Conservation (phyloP, 2,888 invertebrate genomes). For the Ptychoptera albimana region DNA sequence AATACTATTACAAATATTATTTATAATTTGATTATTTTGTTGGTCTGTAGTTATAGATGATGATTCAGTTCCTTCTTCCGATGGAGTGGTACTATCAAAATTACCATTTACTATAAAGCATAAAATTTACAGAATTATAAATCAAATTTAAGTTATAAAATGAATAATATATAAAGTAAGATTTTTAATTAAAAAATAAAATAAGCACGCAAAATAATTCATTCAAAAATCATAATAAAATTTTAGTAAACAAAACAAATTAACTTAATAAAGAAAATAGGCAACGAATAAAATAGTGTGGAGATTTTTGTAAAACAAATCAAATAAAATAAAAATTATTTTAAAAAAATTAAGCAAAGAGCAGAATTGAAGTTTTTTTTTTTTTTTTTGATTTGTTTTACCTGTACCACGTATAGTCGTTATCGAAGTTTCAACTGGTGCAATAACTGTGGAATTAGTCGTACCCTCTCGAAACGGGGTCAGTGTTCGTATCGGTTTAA, state of each 20-base stretch:
- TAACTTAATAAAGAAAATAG: too few species aligned
- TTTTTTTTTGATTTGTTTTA: conserved; percentile 4
- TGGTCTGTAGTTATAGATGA: not conserved
- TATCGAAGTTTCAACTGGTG: conserved; percentile 9
- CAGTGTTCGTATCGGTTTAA: conserved; percentile 13
- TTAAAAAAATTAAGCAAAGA: not conserved
- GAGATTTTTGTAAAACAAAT: not conserved
- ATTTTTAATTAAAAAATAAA: not conserved
- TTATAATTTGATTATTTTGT: too few species aligned
- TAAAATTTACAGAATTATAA: not conserved
- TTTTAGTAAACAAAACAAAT: too few species aligned
- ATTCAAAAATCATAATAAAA: too few species aligned
- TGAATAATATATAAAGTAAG: not conserved
- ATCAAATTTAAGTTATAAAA: not conserved
- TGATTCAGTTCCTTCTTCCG: not conserved
- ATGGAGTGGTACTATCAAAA: not conserved
- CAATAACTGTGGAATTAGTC: conserved; percentile 1
- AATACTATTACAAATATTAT: too few species aligned
- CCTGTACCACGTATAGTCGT: conserved; percentile 13
- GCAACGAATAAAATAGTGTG: too few species aligned
- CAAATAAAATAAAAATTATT: not conserved
- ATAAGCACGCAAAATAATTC: too few species aligned
- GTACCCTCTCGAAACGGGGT: conserved; percentile 13
- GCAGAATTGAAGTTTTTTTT: not conserved
- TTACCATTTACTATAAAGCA: not conserved